These are phyloP conservation scores for Meiosimyza platycephala DNA, from an alignment of 2,888 invertebrate species.

Conservation along the genomic window DNA sequence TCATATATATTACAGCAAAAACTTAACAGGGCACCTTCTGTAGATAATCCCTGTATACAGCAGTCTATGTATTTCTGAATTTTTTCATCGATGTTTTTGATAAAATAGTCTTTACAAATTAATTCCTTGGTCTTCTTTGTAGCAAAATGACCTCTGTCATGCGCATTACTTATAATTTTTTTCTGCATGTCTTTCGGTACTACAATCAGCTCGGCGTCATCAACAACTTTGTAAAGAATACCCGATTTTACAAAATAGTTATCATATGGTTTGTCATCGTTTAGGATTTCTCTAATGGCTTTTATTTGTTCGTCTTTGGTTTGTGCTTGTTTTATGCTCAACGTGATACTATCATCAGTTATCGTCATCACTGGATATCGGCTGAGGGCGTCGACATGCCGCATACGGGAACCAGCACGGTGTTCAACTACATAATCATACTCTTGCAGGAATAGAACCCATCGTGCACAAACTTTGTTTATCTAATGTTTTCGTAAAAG, in stretches of 20 bases:
- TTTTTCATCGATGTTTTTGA: constrained; percentile 42
- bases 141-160: constrained; percentile 41
- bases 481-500: constrained; percentile 39
- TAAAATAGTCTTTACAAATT: constrained; percentile 40
- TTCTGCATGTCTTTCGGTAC: constrained; percentile 38
- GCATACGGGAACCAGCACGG: no score
- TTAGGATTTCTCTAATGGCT: constrained; percentile 38
- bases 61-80: constrained; percentile 39
- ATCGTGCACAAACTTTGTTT: constrained; percentile 37
- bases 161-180: constrained; percentile 29
- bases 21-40: no score
- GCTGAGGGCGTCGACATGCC: no score
- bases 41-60: no score
- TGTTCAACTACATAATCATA: no score
- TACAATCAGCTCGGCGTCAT: constrained; percentile 37
- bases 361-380: constrained; percentile 33
- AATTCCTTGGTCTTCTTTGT: constrained; percentile 40
- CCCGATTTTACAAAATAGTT: constrained; percentile 41
- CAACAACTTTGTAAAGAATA: constrained; percentile 40
- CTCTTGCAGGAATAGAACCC: no score
- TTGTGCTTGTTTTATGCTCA: constrained; percentile 38
- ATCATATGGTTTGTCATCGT: constrained; percentile 33
- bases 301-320: constrained; percentile 43
- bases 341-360: constrained; percentile 24
- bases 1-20: no score